Evolutionary conservation across 2,888 invertebrate genomes (phyloP), one percentile per base, ranked within the genome.

Genomic region (Lottia gigantea): DNA sequence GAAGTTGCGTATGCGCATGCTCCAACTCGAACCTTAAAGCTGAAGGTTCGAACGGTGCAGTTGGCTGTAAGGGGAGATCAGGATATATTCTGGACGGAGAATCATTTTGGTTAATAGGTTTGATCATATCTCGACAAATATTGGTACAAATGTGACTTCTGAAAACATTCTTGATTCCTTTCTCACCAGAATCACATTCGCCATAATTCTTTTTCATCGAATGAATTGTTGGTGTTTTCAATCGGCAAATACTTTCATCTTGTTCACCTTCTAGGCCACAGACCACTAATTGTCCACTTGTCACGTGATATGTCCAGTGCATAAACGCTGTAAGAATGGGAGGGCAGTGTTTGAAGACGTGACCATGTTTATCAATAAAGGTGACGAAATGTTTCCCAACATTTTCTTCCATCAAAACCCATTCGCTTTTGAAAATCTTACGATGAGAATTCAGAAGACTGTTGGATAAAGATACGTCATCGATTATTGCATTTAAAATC

Each of bases 191-290:
- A 66, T 77, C 77, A 12, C 67, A 71, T 49, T 64, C 63, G 23
- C 77, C 77, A 55, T 67, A 75, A 55, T 65, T 31, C 62, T 31
- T 47, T 8, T 64, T 62, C 0, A 55, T 61, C 23, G 77, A 77
- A 63, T 77, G 77, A 40, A 77, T 71, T 14, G 68, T 66, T 11
- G 77, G 77, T 7, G 72, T 75, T 55, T 71, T 74, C 16, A 77
- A 66, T 25, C 62, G 65, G 46, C 46, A 68, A 7, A 70, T 73
- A 2, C 62, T 40, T 25, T 71, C 73, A 55, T 77, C 71, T 19
- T 71, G 46, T 14, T 68, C 55, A 15, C 77, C 77, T 62, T 75
- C 72, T 26, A 77, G 63, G 1, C 74, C 71, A 46, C 74, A 73
- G 19, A 75, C 62, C 15, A 77, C 75, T 15, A 72, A 70, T 47